phyloP scores from a whole-genome alignment of 2,113 vertebrate genomes.

The Periophthalmus modestus region DNA sequence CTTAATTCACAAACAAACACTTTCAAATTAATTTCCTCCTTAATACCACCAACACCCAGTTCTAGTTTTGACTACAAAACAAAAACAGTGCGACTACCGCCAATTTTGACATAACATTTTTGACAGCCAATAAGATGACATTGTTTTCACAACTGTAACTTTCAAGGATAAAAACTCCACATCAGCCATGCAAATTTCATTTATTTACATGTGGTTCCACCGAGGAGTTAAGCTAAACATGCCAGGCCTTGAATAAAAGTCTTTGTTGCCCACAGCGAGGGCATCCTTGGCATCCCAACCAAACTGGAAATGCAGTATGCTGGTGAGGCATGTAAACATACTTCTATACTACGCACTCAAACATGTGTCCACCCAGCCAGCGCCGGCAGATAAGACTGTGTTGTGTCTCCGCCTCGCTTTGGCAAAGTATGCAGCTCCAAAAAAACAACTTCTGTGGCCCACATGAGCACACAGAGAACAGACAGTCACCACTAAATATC shows the following conservation, averaged over 20 bases:
- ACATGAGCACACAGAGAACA: neutral
- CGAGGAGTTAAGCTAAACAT: neutral
- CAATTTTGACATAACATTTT: neutral
- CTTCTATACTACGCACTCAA: conserved; percentile 15
- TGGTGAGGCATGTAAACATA: conserved; percentile 18
- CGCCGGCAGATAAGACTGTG: conserved; percentile 3
- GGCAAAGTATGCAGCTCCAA: neutral
- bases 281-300: conserved; percentile 47
- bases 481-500: conserved; percentile 1
- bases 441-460: conserved; percentile 2
- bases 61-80: neutral
- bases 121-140: neutral
- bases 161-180: neutral
- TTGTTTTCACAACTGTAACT: neutral
- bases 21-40: no score
- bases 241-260: conserved; percentile 11
- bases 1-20: no score
- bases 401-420: conserved; percentile 9
- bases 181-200: neutral
- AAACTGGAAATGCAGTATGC: conserved; percentile 42
- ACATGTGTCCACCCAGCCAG: conserved; percentile 8
- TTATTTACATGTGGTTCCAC: neutral
- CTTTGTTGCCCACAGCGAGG: conserved; percentile 38
- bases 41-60: neutral
- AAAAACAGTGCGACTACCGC: neutral